Conservation (phyloP, 2,113 vertebrate genomes). For the Eclectus roratus region DNA sequence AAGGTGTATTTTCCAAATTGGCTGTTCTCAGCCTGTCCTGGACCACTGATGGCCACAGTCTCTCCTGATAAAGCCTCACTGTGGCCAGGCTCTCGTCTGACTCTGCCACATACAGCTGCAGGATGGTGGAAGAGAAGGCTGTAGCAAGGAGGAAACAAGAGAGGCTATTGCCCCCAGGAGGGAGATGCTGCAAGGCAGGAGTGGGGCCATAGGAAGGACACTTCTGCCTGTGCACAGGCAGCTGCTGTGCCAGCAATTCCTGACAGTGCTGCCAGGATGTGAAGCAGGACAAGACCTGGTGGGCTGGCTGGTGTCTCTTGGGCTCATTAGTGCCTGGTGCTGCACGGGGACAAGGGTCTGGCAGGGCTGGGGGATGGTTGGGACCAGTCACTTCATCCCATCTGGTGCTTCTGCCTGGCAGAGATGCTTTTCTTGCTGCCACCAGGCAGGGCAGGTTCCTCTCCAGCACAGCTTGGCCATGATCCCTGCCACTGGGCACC, state of each 20-base stretch:
- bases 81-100: rapidly evolving
- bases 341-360: not conserved
- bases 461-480: rapidly evolving
- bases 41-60: not conserved
- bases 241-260: not conserved
- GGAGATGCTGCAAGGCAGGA: not conserved
- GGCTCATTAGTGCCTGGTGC: not conserved
- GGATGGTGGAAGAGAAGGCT: rapidly evolving
- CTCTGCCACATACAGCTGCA: not conserved
- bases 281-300: not conserved
- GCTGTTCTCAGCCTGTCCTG: not conserved
- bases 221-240: not conserved
- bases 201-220: not conserved
- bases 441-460: not conserved
- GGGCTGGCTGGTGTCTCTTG: not conserved
- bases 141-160: not conserved
- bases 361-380: not conserved
- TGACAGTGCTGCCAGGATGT: not conserved
- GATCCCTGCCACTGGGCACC: not conserved
- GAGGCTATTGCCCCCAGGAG: not conserved
- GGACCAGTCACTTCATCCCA: not conserved
- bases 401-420: not conserved
- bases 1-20: not conserved
- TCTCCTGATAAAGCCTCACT: not conserved
- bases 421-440: not conserved